Evolutionary conservation across 2,888 invertebrate genomes (phyloP).

Genomic region (Siphlonurus alternatus): DNA sequence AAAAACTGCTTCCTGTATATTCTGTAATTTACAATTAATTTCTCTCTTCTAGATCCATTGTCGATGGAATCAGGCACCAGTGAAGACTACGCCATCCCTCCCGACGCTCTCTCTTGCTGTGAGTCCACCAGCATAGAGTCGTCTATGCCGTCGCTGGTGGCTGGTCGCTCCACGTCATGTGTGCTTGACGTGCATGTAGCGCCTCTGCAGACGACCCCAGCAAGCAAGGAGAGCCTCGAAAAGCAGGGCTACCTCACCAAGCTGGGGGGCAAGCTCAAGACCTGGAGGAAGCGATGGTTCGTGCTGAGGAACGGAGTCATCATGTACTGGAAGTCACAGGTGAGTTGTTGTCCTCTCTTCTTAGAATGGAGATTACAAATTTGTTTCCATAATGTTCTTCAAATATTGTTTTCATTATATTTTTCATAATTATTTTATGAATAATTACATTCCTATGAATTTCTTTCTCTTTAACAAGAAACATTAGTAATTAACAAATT

Average conservation of each 20-base stretch:
- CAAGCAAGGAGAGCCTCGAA: slow-evolving; percentile 51
- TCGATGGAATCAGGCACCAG: slow-evolving; percentile 88
- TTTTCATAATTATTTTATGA: neutral
- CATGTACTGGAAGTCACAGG: slow-evolving; percentile 88
- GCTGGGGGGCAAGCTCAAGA: slow-evolving; percentile 87
- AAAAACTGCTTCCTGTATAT: no score
- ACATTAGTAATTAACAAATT: neutral
- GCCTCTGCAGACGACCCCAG: slow-evolving; percentile 32
- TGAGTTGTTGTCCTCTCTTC: slow-evolving; percentile 17
- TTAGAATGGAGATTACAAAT: neutral
- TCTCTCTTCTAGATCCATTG: neutral
- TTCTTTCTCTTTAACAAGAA: no score
- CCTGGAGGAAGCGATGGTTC: slow-evolving; percentile 93
- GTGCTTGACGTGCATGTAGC: slow-evolving; percentile 17
- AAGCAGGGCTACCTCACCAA: slow-evolving; percentile 80
- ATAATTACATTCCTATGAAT: neutral
- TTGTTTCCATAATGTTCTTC: neutral
- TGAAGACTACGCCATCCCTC: slow-evolving; percentile 92
- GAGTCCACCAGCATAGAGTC: slow-evolving; percentile 55
- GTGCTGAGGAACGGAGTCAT: slow-evolving; percentile 84
- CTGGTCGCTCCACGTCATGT: slow-evolving; percentile 17
- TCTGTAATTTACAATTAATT: no score
- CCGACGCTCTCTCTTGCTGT: slow-evolving; percentile 66
- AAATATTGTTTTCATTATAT: neutral
- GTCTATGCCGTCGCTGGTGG: slow-evolving; percentile 44